Conservation (phyloP, 2,113 vertebrate genomes). For the Nematolebias whitei region DNA sequence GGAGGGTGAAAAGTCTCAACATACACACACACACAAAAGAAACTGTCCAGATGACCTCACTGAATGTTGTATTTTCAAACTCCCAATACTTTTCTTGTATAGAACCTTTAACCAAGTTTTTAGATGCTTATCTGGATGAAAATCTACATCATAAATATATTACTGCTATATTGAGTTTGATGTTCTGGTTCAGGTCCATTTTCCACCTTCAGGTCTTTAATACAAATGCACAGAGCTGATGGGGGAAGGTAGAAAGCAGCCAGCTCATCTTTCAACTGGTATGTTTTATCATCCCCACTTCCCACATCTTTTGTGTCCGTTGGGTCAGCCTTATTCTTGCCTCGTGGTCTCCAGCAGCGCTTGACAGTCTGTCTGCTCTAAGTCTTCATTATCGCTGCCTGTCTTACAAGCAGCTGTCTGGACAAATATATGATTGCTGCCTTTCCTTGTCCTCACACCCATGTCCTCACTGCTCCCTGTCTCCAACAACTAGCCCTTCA, state of each 20-base stretch:
- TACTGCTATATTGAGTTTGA: background rate
- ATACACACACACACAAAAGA: too few relatives aligned
- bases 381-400: conserved; percentile 62
- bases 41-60: too few relatives aligned
- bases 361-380: conserved; percentile 56
- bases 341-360: conserved; percentile 47
- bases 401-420: conserved; percentile 42
- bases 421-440: conserved; percentile 41
- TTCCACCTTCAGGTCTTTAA: conserved; percentile 2
- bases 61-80: too few relatives aligned
- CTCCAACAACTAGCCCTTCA: background rate
- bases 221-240: background rate
- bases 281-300: background rate
- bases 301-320: conserved; percentile 35
- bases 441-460: background rate
- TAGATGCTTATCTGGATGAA: too few relatives aligned
- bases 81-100: too few relatives aligned
- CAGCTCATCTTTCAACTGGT: conserved; percentile 4
- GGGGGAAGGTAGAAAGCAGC: conserved; percentile 27
- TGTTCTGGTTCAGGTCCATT: conserved; percentile 1
- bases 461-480: background rate
- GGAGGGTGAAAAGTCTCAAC: too few relatives aligned
- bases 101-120: too few relatives aligned
- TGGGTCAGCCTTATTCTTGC: conserved; percentile 4
- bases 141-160: too few relatives aligned